These are phyloP conservation scores for Drosophila prostipennis DNA, from an alignment of 2,888 invertebrate genomes.

Conservation along the genomic window DNA sequence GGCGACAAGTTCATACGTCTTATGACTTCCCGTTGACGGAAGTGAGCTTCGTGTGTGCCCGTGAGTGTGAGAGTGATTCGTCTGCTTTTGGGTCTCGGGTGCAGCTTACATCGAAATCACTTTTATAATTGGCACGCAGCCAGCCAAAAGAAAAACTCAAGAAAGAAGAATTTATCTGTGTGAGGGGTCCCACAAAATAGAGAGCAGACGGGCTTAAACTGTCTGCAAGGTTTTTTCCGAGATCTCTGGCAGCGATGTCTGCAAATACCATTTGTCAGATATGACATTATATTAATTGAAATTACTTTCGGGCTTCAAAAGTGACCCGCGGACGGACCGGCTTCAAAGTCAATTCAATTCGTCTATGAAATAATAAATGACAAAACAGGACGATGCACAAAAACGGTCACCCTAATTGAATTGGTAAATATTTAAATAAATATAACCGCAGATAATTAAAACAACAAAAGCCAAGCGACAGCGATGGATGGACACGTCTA, in stretches of 20 bases:
- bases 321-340: constrained; percentile 11
- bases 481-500: constrained; percentile 70
- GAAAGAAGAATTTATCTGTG: constrained; percentile 26
- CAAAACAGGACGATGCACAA: constrained; percentile 22
- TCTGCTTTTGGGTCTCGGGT: constrained; percentile 61
- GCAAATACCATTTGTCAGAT: constrained; percentile 74
- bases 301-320: constrained; percentile 45
- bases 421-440: constrained; percentile 80
- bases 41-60: constrained; percentile 71
- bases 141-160: constrained; percentile 68
- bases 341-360: constrained; percentile 62
- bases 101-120: constrained; percentile 78
- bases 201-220: constrained; percentile 30
- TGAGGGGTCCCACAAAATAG: constrained; percentile 14
- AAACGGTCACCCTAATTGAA: constrained; percentile 67
- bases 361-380: constrained; percentile 54
- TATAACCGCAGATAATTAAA: constrained; percentile 80
- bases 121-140: constrained; percentile 80
- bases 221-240: constrained; percentile 60
- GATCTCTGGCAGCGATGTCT: constrained; percentile 68
- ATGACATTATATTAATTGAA: constrained; percentile 79
- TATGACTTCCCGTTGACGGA: constrained; percentile 82
- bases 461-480: constrained; percentile 72
- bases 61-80: constrained; percentile 30
- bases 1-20: constrained; percentile 79